These are phyloP conservation scores for Thrips palmi DNA, from an alignment of 1,140 invertebrate species.

Conservation along the genomic window DNA sequence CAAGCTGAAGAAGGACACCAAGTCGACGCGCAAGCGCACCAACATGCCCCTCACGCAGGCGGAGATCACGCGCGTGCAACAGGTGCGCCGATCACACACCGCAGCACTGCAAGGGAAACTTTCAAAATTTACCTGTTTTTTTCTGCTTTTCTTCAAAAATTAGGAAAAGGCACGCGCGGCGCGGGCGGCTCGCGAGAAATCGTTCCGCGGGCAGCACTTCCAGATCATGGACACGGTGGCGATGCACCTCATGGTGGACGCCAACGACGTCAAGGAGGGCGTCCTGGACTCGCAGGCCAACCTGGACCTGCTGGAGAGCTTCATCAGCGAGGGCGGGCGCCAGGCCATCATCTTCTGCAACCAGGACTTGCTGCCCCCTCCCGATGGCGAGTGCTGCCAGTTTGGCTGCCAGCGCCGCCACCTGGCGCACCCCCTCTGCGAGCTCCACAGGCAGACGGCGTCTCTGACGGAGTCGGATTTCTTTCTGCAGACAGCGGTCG, in stretches of 20 bases:
- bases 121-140: no score
- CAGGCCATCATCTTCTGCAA: conserved; percentile 30
- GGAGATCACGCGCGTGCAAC: no score
- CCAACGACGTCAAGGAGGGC: conserved; percentile 38
- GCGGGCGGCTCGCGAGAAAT: no score
- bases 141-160: no score
- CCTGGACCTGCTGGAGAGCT: conserved; percentile 32
- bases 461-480: not conserved
- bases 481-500: not conserved
- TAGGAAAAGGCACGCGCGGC: no score
- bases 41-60: no score
- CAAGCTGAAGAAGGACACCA: no score
- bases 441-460: not conserved
- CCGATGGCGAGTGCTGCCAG: conserved; percentile 23
- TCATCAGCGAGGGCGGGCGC: conserved; percentile 28
- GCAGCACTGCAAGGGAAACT: no score
- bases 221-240: conserved; percentile 42
- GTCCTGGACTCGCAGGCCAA: conserved; percentile 38
- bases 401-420: not conserved
- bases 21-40: no score
- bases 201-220: conserved; percentile 34
- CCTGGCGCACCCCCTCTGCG: not conserved
- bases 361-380: conserved; percentile 26
- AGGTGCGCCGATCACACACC: no score
- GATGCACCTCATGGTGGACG: conserved; percentile 30